Percentiles rank a stretch among this genome's conserved stretches.
These are phyloP conservation scores for Oreochromis niloticus DNA, from an alignment of 2,113 vertebrate genomes.

Conservation along the genomic window DNA sequence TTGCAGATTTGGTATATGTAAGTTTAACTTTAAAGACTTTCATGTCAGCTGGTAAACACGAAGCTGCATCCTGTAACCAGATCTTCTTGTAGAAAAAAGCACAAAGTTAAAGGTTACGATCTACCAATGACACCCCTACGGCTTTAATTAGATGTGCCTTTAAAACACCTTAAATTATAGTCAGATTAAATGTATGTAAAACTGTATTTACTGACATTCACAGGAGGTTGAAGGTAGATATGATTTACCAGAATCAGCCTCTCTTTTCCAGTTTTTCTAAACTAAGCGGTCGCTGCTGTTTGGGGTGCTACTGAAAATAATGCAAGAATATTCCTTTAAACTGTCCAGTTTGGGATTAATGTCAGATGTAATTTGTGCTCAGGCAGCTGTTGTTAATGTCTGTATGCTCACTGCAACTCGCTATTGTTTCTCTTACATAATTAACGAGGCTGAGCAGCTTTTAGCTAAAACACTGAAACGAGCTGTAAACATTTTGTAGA, in stretches of 20 bases:
- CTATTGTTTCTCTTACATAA: not conserved
- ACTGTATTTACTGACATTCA: not conserved
- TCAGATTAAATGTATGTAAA: not conserved
- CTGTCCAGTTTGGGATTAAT: not conserved
- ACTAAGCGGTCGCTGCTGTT: not conserved
- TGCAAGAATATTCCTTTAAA: not conserved
- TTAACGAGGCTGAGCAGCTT: not conserved
- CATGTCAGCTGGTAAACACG: not conserved
- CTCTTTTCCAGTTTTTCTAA: not conserved
- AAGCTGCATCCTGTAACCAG: not conserved
- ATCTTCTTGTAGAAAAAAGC: not conserved
- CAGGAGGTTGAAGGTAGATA: not conserved
- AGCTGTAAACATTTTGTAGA: not conserved
- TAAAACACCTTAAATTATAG: not conserved
- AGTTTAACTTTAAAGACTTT: not conserved
- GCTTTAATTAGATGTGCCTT: not conserved
- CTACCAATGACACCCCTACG: not conserved
- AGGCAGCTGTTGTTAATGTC: not conserved
- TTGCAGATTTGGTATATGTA: not conserved
- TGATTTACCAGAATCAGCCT: not conserved
- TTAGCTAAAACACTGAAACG: not conserved
- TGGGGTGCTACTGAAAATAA: not conserved
- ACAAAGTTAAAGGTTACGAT: not conserved
- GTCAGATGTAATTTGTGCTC: not conserved
- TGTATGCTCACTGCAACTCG: not conserved